These are phyloP conservation scores for Cossypha niveicapilla DNA, from an alignment of 2,797 vertebrate species.

Conservation along the genomic window DNA sequence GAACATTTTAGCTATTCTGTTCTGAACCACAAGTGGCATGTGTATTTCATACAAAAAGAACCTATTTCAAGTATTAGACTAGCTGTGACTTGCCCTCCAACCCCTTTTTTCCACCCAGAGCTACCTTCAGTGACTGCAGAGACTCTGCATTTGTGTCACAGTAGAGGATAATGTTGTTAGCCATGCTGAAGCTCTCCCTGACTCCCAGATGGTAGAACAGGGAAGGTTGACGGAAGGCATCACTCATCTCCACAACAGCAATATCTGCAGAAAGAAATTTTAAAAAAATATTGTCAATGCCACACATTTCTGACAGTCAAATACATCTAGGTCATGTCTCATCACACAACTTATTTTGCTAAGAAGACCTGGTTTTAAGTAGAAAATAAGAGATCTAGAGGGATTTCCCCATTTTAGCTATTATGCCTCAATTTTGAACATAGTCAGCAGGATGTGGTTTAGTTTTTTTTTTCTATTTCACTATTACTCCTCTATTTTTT, in stretches of 20 bases:
- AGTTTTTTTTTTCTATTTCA: neutral
- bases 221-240: conserved; percentile 94
- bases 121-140: conserved; percentile 93
- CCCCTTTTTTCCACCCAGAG: neutral
- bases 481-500: neutral
- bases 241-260: conserved; percentile 96
- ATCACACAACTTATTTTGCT: neutral
- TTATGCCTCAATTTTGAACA: neutral
- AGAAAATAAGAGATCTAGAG: conserved; percentile 14
- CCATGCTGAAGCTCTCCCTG: conserved; percentile 98
- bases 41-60: neutral
- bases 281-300: neutral
- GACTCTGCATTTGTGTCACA: conserved; percentile 92
- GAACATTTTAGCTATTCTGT: neutral
- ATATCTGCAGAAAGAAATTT: conserved; percentile 81
- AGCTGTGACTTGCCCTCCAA: neutral
- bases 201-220: conserved; percentile 97
- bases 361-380: neutral
- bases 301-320: neutral
- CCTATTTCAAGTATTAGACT: neutral
- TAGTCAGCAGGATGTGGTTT: conserved; percentile 20
- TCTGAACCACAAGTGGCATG: neutral
- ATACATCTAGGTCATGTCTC: neutral
- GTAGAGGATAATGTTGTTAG: conserved; percentile 98
- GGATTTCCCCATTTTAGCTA: conserved; percentile 35